These are phyloP conservation scores for Resseliella maxima DNA, from an alignment of 2,888 invertebrate genomes.

Conservation along the genomic window DNA sequence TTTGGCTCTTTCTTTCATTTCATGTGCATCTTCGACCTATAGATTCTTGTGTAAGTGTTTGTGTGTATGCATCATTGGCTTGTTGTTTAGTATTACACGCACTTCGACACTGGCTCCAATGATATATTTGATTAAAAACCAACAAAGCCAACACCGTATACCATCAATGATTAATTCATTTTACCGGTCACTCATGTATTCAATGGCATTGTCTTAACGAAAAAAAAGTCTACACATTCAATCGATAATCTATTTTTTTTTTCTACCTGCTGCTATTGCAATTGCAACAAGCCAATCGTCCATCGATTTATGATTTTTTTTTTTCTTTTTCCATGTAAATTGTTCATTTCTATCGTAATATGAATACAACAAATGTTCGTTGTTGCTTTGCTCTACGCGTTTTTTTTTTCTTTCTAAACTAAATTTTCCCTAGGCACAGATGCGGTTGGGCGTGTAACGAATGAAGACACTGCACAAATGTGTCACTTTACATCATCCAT, in stretches of 20 bases:
- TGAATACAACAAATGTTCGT: too few species aligned
- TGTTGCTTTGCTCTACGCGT: background rate
- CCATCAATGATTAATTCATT: background rate
- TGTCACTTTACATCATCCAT: constrained; percentile 32
- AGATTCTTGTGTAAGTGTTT: too few species aligned
- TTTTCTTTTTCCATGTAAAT: background rate
- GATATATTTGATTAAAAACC: constrained; percentile 20
- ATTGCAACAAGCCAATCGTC: constrained; percentile 4
- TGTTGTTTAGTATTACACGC: background rate
- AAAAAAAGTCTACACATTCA: background rate
- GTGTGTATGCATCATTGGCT: too few species aligned
- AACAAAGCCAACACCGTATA: background rate
- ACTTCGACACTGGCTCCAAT: constrained; percentile 17
- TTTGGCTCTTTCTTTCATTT: too few species aligned
- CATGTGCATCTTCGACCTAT: too few species aligned
- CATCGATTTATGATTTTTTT: constrained; percentile 35
- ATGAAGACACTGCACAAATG: constrained; percentile 14
- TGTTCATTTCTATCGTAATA: background rate
- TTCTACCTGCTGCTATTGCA: constrained; percentile 46
- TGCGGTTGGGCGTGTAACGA: constrained; percentile 3
- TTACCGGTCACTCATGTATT: background rate
- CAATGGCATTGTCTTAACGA: constrained; percentile 1
- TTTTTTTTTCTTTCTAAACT: background rate
- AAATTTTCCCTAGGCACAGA: background rate
- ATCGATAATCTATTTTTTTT: background rate